A percentile compares a stretch with the other conserved stretches of the same genome.
phyloP scores from a whole-genome alignment of 2,888 invertebrate genomes.

The Xylota sylvarum region DNA sequence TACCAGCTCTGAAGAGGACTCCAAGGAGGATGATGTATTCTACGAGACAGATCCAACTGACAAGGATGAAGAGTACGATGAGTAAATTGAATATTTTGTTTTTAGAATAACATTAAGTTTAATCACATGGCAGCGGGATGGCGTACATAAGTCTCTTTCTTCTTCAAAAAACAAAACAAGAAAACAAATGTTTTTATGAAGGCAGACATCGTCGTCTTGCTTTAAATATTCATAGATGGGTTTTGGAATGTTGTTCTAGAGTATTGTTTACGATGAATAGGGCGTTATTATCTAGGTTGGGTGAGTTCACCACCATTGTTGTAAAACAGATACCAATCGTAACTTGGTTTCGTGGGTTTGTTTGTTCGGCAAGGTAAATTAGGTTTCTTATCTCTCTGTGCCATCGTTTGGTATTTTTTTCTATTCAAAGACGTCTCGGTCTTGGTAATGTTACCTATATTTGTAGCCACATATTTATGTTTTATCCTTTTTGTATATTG shows the following conservation, averaged over 20 bases:
- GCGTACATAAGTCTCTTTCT: background rate
- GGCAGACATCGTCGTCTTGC: background rate
- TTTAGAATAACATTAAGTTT: background rate
- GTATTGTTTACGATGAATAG: background rate
- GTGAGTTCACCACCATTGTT: background rate
- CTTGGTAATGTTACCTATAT: background rate
- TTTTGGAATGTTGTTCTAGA: background rate
- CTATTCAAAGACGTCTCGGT: background rate
- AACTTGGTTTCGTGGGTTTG: background rate
- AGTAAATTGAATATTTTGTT: constrained; percentile 81
- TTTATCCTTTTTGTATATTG: background rate
- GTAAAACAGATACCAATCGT: background rate
- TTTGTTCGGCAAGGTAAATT: constrained; percentile 8
- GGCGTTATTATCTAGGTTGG: background rate
- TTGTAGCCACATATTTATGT: background rate
- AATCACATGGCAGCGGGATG: background rate
- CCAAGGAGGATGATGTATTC: constrained; percentile 89
- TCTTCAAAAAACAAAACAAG: background rate
- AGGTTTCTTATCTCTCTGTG: background rate
- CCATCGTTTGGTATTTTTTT: background rate
- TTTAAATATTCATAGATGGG: background rate
- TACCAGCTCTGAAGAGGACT: constrained; percentile 81
- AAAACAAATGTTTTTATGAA: background rate
- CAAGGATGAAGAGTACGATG: constrained; percentile 88
- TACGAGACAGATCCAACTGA: constrained; percentile 91